These are phyloP conservation scores for Psittacula echo DNA, from an alignment of 2,797 vertebrate species.

Conservation along the genomic window DNA sequence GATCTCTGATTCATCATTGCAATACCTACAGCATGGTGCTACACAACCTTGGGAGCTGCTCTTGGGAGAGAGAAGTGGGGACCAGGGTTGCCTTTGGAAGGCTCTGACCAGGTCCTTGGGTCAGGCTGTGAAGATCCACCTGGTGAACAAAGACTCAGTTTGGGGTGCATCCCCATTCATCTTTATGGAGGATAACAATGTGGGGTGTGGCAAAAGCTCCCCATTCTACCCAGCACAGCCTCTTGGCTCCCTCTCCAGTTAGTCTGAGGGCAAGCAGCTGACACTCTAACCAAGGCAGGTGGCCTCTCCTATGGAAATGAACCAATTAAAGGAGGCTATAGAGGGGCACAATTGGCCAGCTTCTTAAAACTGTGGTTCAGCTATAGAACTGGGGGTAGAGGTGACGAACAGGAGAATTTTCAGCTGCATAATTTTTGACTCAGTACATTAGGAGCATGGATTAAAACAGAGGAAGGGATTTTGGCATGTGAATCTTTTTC, in stretches of 20 bases:
- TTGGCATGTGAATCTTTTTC: neutral
- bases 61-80: neutral
- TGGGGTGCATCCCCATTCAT: neutral
- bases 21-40: neutral
- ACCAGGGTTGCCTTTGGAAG: neutral
- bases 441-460: neutral
- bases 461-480: conserved; percentile 34
- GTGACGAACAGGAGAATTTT: conserved; percentile 24
- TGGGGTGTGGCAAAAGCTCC: neutral
- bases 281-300: neutral
- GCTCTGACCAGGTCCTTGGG: neutral
- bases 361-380: neutral
- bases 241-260: conserved; percentile 45
- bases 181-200: accelerated
- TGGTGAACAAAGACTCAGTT: conserved; percentile 5
- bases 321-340: conserved; percentile 31
- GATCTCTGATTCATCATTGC: neutral
- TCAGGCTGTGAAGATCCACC: neutral
- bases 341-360: neutral
- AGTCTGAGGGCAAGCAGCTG: conserved; percentile 53
- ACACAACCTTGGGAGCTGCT: neutral
- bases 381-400: conserved; percentile 14
- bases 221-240: neutral
- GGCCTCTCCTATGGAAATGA: conserved; percentile 55
- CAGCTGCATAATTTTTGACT: conserved; percentile 24